Conservation (phyloP, 1,140 invertebrate species). For the Musca domestica region DNA sequence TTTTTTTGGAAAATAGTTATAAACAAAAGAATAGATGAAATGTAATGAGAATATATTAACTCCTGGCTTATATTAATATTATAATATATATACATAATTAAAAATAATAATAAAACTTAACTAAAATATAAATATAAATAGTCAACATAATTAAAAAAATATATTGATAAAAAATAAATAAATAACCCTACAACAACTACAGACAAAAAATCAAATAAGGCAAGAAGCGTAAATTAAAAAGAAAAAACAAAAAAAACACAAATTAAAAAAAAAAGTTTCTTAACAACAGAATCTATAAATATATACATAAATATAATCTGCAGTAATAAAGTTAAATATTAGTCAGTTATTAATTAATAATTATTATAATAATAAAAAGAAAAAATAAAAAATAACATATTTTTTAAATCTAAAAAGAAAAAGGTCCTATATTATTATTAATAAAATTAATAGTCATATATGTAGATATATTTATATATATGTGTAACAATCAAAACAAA, state of each 20-base stretch:
- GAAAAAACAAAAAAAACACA: not conserved
- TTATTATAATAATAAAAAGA: not conserved
- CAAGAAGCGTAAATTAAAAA: not conserved
- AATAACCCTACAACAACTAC: not conserved
- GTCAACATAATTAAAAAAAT: not conserved
- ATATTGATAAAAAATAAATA: not conserved
- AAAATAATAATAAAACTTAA: not conserved
- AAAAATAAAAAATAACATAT: conserved; percentile 2
- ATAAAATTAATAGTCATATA: conserved; percentile 19
- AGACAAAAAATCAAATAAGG: conserved; percentile 3
- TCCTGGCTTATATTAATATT: no score
- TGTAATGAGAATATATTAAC: no score
- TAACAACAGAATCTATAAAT: conserved; percentile 1
- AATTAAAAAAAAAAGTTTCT: not conserved
- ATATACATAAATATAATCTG: not conserved
- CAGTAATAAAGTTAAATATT: conserved; percentile 14
- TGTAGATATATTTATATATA: conserved; percentile 17
- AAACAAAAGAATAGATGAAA: no score
- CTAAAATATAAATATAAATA: not conserved
- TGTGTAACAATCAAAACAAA: conserved; percentile 19
- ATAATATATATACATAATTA: not conserved
- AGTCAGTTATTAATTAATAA: not conserved
- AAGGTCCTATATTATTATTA: conserved; percentile 5
- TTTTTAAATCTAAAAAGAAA: not conserved
- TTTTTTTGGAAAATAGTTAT: no score